A percentile compares a stretch with the other conserved stretches of the same genome.
These are phyloP conservation scores for Sandelia bainsii DNA, from an alignment of 2,797 vertebrate genomes.

Conservation along the genomic window DNA sequence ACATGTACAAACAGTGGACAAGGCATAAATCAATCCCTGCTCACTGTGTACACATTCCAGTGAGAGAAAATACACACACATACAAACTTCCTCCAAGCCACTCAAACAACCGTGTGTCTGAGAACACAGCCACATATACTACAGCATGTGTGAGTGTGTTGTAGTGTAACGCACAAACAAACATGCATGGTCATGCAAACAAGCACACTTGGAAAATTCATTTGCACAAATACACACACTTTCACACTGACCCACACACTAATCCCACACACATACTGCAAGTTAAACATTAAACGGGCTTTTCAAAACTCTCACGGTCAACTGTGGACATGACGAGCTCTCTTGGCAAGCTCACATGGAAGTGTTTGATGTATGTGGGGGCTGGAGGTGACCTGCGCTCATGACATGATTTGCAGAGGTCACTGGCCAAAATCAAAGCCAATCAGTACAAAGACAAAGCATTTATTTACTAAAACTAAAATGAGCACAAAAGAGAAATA, in stretches of 20 bases:
- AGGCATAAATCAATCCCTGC: constrained; percentile 68
- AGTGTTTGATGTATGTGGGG: constrained; percentile 42
- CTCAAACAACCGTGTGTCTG: constrained; percentile 12
- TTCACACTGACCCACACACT: neutral
- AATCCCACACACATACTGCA: constrained; percentile 18
- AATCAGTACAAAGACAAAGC: constrained; percentile 41
- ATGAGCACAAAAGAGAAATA: constrained; percentile 33
- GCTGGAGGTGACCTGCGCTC: constrained; percentile 40
- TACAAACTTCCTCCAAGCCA: constrained; percentile 24
- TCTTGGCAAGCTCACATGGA: constrained; percentile 64
- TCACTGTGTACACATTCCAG: constrained; percentile 63
- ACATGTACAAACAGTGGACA: constrained; percentile 56
- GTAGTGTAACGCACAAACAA: constrained; percentile 14
- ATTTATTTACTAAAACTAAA: constrained; percentile 49
- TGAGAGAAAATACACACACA: constrained; percentile 32
- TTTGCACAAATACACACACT: neutral
- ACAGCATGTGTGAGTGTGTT: neutral
- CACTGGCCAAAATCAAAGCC: constrained; percentile 41
- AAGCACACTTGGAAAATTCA: constrained; percentile 18
- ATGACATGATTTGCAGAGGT: constrained; percentile 48
- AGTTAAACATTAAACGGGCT: constrained; percentile 74
- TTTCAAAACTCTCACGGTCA: constrained; percentile 69
- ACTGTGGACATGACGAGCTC: constrained; percentile 63
- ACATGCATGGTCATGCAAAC: constrained; percentile 18
- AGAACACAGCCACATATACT: constrained; percentile 6